Conservation (phyloP, 2,797 vertebrate genomes). For the Hypotaenidia philippensis region DNA sequence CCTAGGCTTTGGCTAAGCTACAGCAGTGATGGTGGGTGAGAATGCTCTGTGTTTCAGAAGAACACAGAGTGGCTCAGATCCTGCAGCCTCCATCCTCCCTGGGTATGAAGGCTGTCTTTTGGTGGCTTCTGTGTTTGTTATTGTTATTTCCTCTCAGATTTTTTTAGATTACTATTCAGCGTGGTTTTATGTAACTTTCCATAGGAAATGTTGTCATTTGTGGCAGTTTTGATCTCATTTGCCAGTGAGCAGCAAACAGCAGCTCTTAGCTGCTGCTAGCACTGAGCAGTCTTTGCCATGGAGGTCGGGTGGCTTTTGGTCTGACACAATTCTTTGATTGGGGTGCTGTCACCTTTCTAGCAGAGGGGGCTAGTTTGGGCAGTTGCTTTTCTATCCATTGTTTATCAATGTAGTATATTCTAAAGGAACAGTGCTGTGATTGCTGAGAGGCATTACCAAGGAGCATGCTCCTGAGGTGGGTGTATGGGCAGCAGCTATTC, state of each 20-base stretch:
- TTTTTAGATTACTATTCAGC: constrained; percentile 38
- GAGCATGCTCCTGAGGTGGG: neutral
- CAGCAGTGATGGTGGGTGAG: neutral
- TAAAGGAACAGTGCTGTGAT: neutral
- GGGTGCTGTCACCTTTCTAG: neutral
- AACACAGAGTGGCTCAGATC: neutral
- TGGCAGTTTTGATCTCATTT: constrained; percentile 53
- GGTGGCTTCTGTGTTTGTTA: neutral
- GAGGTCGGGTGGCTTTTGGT: neutral
- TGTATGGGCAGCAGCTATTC: neutral
- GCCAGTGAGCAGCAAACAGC: constrained; percentile 8
- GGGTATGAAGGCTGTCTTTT: constrained; percentile 8
- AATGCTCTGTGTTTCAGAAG: neutral
- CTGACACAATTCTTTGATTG: neutral
- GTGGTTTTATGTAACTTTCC: constrained; percentile 66
- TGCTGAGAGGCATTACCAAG: neutral
- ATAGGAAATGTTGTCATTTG: constrained; percentile 74
- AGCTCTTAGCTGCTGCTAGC: constrained; percentile 34
- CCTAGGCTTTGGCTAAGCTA: no score
- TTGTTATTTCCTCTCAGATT: constrained; percentile 59
- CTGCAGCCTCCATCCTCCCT: constrained; percentile 43
- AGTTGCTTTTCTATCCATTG: neutral
- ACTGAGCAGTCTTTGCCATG: neutral
- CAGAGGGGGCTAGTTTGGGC: neutral
- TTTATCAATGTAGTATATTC: neutral